Evolutionary conservation across 2,888 invertebrate species (phyloP), one percentile per base, ranked within the genome.

Genomic region (Hemistola chrysoprasaria): DNA sequence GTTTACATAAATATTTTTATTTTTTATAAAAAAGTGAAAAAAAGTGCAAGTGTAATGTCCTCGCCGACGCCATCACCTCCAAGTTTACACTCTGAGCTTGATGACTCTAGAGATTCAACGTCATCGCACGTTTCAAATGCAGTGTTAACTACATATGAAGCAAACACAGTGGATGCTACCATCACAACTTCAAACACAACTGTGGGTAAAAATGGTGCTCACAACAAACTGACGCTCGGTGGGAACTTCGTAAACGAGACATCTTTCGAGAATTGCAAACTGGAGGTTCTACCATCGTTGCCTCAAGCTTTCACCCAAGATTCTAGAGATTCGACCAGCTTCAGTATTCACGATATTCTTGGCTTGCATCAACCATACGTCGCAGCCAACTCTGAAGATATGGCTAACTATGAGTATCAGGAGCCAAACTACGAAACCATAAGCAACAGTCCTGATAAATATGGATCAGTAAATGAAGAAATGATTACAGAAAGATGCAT

Each of bases 301-400:
- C 70, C 78, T 20, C 74, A 71, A 49, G 58, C 78, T 3, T 82
- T 79, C 39, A 71, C 68, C 1, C 88, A 85, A 62, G 90, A 90
- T 50, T 89, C 90, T 1, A 78, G 87, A 56, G 90, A 90, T 50
- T 88, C 89, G 0, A 80, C 78, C 1, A 82, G 85, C 23, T 90
- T 90, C 52, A 90, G 83, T 40, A 90, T 90, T 35, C 90, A 90
- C 31, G 90, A 89, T 29, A 90, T 90, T 28, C 78, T 90, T 11
- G 89, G 89, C 3, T 54, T 89, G 1, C 77, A 85, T 11, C 88
- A 88, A 41, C 58, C 80, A 0, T 88, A 83, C 36, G 74, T 64
- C 38, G 47, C 67, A 11, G 38, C 50, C 1, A 67, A 55, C 38
- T 24, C 45, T 37, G 78, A 77, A 49, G 81, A 79, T 1, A 49